A percentile compares a stretch with the other conserved stretches of the same genome.
Conservation (phyloP, 2,888 invertebrate species). For the Congeria kusceri region DNA sequence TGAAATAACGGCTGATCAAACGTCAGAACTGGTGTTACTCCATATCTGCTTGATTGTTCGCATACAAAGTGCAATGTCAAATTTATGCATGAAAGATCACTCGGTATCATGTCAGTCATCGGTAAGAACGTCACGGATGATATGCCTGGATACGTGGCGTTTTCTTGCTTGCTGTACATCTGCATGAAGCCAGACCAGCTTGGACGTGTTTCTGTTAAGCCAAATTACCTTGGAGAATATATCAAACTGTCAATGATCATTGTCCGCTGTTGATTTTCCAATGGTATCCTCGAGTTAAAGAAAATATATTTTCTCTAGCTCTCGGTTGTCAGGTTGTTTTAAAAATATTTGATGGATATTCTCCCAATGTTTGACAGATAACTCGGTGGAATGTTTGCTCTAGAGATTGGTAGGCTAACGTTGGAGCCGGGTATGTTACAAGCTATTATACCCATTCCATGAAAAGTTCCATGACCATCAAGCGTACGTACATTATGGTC, state of each 20-base stretch:
- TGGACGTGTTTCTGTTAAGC: conserved; percentile 10
- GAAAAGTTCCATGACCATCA: conserved; percentile 66
- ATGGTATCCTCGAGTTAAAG: conserved; percentile 4
- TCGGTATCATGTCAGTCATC: conserved; percentile 10
- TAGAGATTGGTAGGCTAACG: conserved; percentile 20
- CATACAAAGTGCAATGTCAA: conserved; percentile 18
- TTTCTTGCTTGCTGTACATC: conserved; percentile 12
- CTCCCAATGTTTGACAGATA: conserved; percentile 1
- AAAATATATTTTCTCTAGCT: background rate
- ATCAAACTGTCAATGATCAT: background rate
- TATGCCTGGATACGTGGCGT: background rate
- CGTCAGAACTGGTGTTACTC: conserved; percentile 9
- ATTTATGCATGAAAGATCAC: conserved; percentile 14
- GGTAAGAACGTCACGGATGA: conserved; percentile 10
- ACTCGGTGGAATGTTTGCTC: background rate
- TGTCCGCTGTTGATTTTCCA: background rate
- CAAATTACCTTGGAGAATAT: conserved; percentile 11
- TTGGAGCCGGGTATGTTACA: conserved; percentile 31
- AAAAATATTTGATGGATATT: conserved; percentile 12
- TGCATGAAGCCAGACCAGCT: conserved; percentile 22
- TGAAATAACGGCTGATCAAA: conserved; percentile 19
- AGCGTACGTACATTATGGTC: conserved; percentile 70
- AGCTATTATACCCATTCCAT: conserved; percentile 61
- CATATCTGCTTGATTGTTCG: conserved; percentile 9
- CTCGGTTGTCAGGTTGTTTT: background rate